phyloP scores from a whole-genome alignment of 53 echinoderm and acorn worm genomes.

The Actinopyga echinites region DNA sequence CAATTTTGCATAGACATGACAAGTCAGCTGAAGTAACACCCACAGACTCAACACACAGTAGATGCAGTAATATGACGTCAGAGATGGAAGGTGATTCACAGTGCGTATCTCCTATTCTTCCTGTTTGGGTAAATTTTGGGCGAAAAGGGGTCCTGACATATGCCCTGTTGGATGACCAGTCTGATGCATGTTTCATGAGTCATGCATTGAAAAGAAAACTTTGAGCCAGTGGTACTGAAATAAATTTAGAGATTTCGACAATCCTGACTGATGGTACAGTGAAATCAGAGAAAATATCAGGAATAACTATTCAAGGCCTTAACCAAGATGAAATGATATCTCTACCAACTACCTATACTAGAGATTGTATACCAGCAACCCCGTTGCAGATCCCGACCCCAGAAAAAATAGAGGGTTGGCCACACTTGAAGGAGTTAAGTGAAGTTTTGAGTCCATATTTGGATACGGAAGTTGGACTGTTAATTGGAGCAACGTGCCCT shows the following conservation, averaged over 20 bases:
- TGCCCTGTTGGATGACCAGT: conserved; percentile 40
- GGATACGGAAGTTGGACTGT: conserved; percentile 11
- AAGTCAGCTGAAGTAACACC: not conserved
- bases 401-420: conserved; percentile 46
- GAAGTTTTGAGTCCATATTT: conserved; percentile 42
- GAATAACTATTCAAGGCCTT: not conserved
- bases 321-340: not conserved
- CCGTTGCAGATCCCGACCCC: conserved; percentile 62
- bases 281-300: conserved; percentile 1
- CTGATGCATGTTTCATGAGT: conserved; percentile 26
- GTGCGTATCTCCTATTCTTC: not conserved
- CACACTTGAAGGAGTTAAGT: conserved; percentile 38
- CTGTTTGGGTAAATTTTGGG: conserved; percentile 5
- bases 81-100: not conserved
- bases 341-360: conserved; percentile 31
- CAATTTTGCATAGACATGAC: conserved; percentile 27
- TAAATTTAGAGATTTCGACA: conserved; percentile 6
- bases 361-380: conserved; percentile 47
- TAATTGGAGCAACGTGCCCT: conserved; percentile 56
- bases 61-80: not conserved
- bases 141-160: not conserved
- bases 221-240: not conserved
- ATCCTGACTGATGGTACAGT: not conserved
- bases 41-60: not conserved
- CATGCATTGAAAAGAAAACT: not conserved